phyloP scores from a whole-genome alignment of 2,888 invertebrate species.

The Morpho deidamia region DNA sequence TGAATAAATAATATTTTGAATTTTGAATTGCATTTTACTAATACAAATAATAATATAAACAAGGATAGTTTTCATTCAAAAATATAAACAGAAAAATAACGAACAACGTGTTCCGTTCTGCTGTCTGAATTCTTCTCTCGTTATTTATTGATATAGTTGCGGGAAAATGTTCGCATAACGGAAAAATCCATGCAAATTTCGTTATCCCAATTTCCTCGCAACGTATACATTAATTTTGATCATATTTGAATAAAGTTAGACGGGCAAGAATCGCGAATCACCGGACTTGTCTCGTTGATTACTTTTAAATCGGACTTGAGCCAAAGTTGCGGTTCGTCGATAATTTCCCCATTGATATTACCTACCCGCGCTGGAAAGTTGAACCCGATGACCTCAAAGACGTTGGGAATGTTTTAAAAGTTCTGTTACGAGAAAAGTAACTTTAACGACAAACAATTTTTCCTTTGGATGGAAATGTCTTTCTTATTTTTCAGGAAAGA shows the following conservation, averaged over 20 bases:
- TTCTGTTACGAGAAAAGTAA: constrained; percentile 26
- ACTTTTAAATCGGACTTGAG: constrained; percentile 33
- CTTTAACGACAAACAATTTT: constrained; percentile 14
- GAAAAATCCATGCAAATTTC: constrained; percentile 4
- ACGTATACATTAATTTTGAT: constrained; percentile 12
- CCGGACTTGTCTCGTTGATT: constrained; percentile 39
- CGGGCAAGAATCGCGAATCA: constrained; percentile 14
- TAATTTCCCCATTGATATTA: constrained; percentile 32
- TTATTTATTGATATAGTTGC: too few species aligned
- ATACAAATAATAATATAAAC: too few species aligned
- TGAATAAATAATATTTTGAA: too few species aligned
- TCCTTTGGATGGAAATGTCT: constrained; percentile 12
- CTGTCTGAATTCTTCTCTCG: too few species aligned
- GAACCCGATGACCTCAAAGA: constrained; percentile 25
- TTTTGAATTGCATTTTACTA: too few species aligned
- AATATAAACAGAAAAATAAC: too few species aligned
- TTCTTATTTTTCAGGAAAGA: neutral
- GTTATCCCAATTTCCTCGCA: constrained; percentile 4
- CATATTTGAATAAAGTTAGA: constrained; percentile 11
- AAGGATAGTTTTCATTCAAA: too few species aligned
- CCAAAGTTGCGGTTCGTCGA: constrained; percentile 24
- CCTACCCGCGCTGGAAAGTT: constrained; percentile 24
- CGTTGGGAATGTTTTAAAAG: constrained; percentile 27
- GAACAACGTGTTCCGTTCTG: too few species aligned
- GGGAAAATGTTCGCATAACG: too few species aligned